A percentile compares a stretch with the other conserved stretches of the same genome.
phyloP scores from a whole-genome alignment of 2,113 vertebrate genomes.

The Alces alces region DNA sequence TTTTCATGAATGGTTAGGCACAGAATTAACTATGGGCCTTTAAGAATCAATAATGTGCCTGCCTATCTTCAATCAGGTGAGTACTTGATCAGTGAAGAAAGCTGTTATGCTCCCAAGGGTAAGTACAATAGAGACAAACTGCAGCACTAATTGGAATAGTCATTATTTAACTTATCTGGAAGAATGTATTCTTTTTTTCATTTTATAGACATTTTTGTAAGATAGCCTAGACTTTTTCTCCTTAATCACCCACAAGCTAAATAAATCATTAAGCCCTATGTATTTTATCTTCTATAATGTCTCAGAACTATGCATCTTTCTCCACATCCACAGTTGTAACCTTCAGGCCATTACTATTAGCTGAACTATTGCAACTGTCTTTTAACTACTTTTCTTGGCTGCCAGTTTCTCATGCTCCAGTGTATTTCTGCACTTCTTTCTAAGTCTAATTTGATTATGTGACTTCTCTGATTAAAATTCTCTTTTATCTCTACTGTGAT shows the following conservation, averaged over 20 bases:
- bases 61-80: background rate
- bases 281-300: background rate
- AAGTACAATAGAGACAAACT: slow-evolving; percentile 12
- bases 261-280: background rate
- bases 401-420: background rate
- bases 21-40: background rate
- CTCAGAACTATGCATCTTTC: background rate
- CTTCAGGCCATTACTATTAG: background rate
- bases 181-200: background rate
- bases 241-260: background rate
- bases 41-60: slow-evolving; percentile 27
- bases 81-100: slow-evolving; percentile 18
- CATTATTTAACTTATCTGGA: background rate
- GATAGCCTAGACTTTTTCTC: background rate
- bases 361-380: background rate
- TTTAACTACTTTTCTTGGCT: background rate
- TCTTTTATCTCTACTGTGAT: background rate
- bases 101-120: background rate
- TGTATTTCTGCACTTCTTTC: background rate
- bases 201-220: slow-evolving; percentile 26
- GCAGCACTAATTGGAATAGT: slow-evolving; percentile 20
- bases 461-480: background rate
- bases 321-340: background rate
- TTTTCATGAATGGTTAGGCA: slow-evolving; percentile 19
- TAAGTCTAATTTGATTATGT: background rate